Base-by-base conservation (phyloP, 2,797 vertebrate genomes). In the Sus cebifrons region DNA sequence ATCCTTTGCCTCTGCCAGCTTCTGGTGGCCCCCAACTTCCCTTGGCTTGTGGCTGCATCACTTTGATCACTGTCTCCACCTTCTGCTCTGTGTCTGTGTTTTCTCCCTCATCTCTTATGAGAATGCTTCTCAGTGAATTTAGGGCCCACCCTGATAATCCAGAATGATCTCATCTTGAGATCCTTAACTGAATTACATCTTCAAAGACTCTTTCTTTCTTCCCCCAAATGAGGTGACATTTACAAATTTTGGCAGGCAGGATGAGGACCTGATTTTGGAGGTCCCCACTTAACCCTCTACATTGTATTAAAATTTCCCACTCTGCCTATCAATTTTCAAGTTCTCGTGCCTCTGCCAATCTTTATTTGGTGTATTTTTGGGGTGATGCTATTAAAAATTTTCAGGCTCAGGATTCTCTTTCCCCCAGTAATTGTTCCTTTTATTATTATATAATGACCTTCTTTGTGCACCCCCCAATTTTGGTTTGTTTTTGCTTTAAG, bases 401-500 rank as follows among this genome's bases (percentile, higher is more conserved):
- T 17, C 4, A 18, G 25, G 27, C 44, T 94, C 67, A 70, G 58
- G 4, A 87, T 32, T 49, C 44, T 49, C 44, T 49, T 21, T 21
- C 23, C 10, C 2, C 9, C 1, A 15, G 36, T 44, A 54, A 49
- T 27, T 73, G 11, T 49, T 84, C 23, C 21, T 78, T 94, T 75
- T 32, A 64, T 75, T 14, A 58, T 73, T 82, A 36, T 64, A 1
- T 32, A 52, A 71, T 65, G 25, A 52, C 10, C n/a, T 71, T 54
- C 73, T 91, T 54, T 62, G 78, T 84, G 21, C n/a, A 54, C 2
- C 13, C 27, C 7, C n/a, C 5, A 21, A 23, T 13, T 11, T 62
- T n/a, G 83, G 21, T 49, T 5, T 54, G 20, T 44, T 13, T 27
- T 96, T 85, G 32, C 44, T 91, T 94, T 91, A 74, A 60, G 67